Evolutionary conservation across 1,140 invertebrate species (phyloP).

Genomic region (Drosophila sp.): DNA sequence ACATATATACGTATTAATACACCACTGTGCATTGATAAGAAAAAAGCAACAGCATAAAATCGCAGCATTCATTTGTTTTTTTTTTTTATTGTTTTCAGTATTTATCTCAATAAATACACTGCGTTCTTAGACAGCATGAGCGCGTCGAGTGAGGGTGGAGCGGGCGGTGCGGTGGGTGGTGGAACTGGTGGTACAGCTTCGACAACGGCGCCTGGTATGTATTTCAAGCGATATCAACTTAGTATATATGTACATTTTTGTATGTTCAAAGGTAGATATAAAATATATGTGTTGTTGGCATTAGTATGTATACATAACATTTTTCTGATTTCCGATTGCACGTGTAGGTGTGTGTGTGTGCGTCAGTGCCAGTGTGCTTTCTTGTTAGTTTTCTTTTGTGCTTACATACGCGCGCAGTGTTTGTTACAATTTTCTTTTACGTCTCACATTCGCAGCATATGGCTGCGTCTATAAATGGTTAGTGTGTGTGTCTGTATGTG

Average conservation of each 20-base stretch:
- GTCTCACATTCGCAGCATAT: slow-evolving; percentile 59
- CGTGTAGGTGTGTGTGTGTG: slow-evolving; percentile 27
- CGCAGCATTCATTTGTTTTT: slow-evolving; percentile 1
- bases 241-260: slow-evolving; percentile 33
- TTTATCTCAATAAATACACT: slow-evolving; percentile 60
- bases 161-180: slow-evolving; percentile 60
- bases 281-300: slow-evolving; percentile 55
- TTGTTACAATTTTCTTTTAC: slow-evolving; percentile 66
- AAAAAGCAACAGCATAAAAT: slow-evolving; percentile 38
- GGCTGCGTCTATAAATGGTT: slow-evolving; percentile 33
- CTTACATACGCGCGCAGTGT: slow-evolving; percentile 70
- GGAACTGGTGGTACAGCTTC: slow-evolving; percentile 69
- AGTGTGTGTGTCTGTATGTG: slow-evolving; percentile 3
- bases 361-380: slow-evolving; percentile 23
- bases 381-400: slow-evolving; percentile 61
- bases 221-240: slow-evolving; percentile 46
- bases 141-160: slow-evolving; percentile 73
- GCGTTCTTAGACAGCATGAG: slow-evolving; percentile 69
- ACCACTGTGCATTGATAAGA: slow-evolving; percentile 51
- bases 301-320: slow-evolving; percentile 72
- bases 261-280: slow-evolving; percentile 21
- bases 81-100: slow-evolving; percentile 46
- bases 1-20: slow-evolving; percentile 23
- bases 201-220: slow-evolving; percentile 70
- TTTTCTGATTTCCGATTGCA: slow-evolving; percentile 46